These are phyloP conservation scores for Dascillus cervinus DNA, from an alignment of 2,888 invertebrate species.

Conservation along the genomic window DNA sequence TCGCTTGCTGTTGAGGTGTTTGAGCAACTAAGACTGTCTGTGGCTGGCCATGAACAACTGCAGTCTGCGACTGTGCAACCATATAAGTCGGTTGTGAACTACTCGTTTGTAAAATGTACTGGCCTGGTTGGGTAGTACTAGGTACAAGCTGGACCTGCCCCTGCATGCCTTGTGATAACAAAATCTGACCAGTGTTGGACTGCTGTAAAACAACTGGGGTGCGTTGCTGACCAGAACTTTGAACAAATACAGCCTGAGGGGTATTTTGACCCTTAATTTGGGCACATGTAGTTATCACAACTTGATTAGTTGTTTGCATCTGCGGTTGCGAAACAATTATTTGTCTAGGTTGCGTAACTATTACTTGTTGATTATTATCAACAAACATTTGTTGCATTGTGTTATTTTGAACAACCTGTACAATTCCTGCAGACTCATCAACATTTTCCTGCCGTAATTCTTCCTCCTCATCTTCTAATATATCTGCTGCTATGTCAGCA, in stretches of 20 bases:
- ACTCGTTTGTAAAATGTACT: constrained; percentile 46
- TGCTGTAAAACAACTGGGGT: constrained; percentile 36
- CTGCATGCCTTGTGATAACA: constrained; percentile 36
- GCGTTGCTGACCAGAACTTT: constrained; percentile 34
- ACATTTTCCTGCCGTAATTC: constrained; percentile 33
- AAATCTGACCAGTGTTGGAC: constrained; percentile 32
- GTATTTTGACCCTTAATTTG: constrained; percentile 37
- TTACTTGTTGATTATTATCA: constrained; percentile 39
- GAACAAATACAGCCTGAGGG: constrained; percentile 39
- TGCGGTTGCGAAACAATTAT: constrained; percentile 45
- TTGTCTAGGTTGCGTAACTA: constrained; percentile 44
- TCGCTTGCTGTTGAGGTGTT: constrained; percentile 57
- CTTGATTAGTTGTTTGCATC: constrained; percentile 26
- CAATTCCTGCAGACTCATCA: constrained; percentile 16
- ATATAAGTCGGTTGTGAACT: constrained; percentile 55
- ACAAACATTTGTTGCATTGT: constrained; percentile 32
- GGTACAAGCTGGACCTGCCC: constrained; percentile 44
- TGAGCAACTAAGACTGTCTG: constrained; percentile 61
- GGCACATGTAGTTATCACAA: constrained; percentile 30
- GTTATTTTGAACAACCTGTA: constrained; percentile 19
- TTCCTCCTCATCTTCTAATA: constrained; percentile 72
- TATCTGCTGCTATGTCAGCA: constrained; percentile 77
- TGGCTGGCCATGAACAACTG: constrained; percentile 51
- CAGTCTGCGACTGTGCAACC: constrained; percentile 57
- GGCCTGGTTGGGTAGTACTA: constrained; percentile 38